Evolutionary conservation across 2,113 vertebrate genomes (phyloP), one percentile per base, ranked within the genome.

Genomic region (Poecilia latipinna): DNA sequence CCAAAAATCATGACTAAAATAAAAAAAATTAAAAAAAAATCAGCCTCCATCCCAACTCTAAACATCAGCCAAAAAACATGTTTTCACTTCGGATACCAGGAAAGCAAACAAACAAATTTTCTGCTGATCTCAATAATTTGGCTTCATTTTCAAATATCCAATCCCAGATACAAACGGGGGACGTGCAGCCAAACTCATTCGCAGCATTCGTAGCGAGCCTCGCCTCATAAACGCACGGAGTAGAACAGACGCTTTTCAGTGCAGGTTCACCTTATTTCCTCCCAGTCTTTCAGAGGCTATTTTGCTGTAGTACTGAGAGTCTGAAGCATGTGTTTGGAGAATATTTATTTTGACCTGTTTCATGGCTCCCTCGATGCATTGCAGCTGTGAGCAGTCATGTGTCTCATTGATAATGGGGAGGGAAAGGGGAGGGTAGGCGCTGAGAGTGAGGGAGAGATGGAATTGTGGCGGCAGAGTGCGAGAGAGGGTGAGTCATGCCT

Each of bases 351-450:
- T 82, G 73, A 81, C 79, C 75, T 42, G 71, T 86, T 90, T 77
- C 83, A 80, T 86, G 68, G 66, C 79, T 86, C 85, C 85, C 85
- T 68, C 0, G 37, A 78, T 86, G 84, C 77, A 71, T 57, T 84
- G 85, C 84, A 86, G 78, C 88, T 85, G 84, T 74, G 80, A 82
- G 86, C 78, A 88, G 79, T 80, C 86, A 74, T 92, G 90, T 80
- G 73, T 88, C 76, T 75, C 77, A 79, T 74, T 86, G 91, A 90
- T 92, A 92, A 89, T 89, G 78, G 37, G n/a, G 29, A 54, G 84
- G 42, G 57, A 92, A 89, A 88, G 78, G 37, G n/a, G 29, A 54
- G 84, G 42, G 57, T 62, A 39, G 68, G 69, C 37, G 70, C 72
- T 31, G 63, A 62, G 77, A 74, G 77, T 54, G 48, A 54, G 19